Evolutionary conservation across 1,140 invertebrate genomes (phyloP).

Genomic region (Sycobia sp.): DNA sequence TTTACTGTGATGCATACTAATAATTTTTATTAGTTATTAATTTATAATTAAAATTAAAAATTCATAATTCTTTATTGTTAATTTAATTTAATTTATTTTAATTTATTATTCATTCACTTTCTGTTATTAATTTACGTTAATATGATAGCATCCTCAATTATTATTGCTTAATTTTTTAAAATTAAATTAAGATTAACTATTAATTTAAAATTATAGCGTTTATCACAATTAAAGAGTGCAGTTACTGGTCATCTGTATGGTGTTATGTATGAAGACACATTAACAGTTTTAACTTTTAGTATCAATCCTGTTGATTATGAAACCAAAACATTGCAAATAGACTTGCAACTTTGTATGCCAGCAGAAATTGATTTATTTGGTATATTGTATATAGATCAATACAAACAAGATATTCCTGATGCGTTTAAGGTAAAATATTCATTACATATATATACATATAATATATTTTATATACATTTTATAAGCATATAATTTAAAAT

Average conservation of each 20-base stretch:
- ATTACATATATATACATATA: background rate
- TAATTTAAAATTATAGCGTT: conserved; percentile 61
- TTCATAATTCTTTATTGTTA: background rate
- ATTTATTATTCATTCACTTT: background rate
- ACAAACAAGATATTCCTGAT: conserved; percentile 64
- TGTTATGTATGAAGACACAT: conserved; percentile 72
- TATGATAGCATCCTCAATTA: conserved; percentile 9
- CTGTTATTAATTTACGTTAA: no score
- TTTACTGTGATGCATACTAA: background rate
- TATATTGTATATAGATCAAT: conserved; percentile 68
- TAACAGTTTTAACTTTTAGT: conserved; percentile 70
- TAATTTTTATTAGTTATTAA: background rate
- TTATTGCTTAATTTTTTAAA: conserved; percentile 12
- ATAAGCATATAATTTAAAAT: background rate
- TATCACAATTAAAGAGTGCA: conserved; percentile 63
- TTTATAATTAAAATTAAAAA: background rate
- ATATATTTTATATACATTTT: background rate
- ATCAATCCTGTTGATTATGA: conserved; percentile 60
- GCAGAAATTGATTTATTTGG: conserved; percentile 77
- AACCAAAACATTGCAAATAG: conserved; percentile 62
- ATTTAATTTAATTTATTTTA: background rate
- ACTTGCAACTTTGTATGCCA: conserved; percentile 71
- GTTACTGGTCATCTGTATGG: conserved; percentile 74
- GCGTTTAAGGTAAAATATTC: conserved; percentile 64
- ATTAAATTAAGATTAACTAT: no score